A percentile compares a stretch with the other conserved stretches of the same genome.
Conservation (phyloP, 2,113 vertebrate species). For the Nettapus auritus region DNA sequence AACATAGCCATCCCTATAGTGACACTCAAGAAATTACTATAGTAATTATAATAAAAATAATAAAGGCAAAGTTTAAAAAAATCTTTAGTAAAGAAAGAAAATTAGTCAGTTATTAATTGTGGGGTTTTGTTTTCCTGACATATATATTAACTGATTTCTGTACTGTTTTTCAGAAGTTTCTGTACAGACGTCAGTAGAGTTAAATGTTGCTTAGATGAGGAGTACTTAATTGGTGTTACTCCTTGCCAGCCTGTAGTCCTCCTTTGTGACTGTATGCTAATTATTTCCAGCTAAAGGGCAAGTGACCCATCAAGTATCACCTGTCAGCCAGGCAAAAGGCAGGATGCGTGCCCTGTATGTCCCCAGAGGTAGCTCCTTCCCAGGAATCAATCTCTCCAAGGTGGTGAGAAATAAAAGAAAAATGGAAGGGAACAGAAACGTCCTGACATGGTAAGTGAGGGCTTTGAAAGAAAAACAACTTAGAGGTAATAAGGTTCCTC, state of each 20-base stretch:
- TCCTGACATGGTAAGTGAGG: background rate
- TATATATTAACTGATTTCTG: background rate
- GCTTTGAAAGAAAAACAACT: background rate
- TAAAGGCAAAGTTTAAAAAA: background rate
- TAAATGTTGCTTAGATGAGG: background rate
- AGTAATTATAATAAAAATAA: background rate
- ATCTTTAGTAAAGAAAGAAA: background rate
- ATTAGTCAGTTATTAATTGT: background rate
- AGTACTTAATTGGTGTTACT: background rate
- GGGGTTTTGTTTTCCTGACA: background rate
- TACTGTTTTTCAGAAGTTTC: background rate
- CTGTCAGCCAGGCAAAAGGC: background rate
- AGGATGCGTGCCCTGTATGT: background rate
- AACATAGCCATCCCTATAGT: background rate
- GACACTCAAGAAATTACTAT: background rate
- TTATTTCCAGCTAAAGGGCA: constrained; percentile 7
- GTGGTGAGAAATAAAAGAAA: background rate
- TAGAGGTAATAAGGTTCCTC: constrained; percentile 20
- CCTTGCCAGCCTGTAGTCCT: background rate
- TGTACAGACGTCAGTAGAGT: background rate
- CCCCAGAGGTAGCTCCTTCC: background rate
- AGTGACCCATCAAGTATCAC: background rate
- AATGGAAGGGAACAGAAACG: background rate
- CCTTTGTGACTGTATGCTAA: background rate
- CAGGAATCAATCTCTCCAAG: background rate